Evolutionary conservation across 1,140 invertebrate species (phyloP), one percentile per base, ranked within the genome.

Genomic region (Lepidostoma basale): DNA sequence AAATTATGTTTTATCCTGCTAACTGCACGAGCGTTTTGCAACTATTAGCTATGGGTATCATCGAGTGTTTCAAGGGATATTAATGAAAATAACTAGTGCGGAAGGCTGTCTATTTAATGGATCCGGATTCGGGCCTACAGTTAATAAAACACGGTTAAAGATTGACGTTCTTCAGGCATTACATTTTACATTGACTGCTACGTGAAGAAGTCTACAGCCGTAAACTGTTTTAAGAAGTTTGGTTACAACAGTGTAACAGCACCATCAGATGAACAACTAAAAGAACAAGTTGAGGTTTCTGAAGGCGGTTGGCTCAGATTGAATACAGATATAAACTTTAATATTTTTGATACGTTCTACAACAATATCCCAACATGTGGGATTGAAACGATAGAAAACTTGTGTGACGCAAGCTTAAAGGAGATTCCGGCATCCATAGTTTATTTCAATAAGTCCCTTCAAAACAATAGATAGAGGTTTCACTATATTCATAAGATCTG

Each of bases 381-480:
- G 52, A 56, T 56, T 33, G 52, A 56, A 56, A 56, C 12, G 18
- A 56, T 56, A 12, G 52, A 56, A 56, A 56, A 16, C 52, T 56
- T 30, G 52, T 56, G 52, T 33, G 52, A 56, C 52, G 52, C 52
- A 56, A 56, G 52, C 14, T 56, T 56, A 28, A 56, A 9, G 52
- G 52, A 56, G 52, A 33, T 33, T 54, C 52, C 52, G 26, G 26
- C 52, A 56, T 33, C 33, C 52, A 56, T 56, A 2, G 52, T 56
- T 56, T 56, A 33, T 33, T 33, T 33, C 26, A 30, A 56, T 56
- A 14, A 12, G 44, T 47, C 16, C 44, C 44, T 47, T 54, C 12
- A 56, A 56, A 56, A 56, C 14, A 28, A 56, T 56, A 56, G n/a
- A 56, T 56, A 56, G 52, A 26, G 49, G 52, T 33, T 56, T 56